phyloP scores from a whole-genome alignment of 2,797 vertebrate genomes.

The Smutsia gigantea region DNA sequence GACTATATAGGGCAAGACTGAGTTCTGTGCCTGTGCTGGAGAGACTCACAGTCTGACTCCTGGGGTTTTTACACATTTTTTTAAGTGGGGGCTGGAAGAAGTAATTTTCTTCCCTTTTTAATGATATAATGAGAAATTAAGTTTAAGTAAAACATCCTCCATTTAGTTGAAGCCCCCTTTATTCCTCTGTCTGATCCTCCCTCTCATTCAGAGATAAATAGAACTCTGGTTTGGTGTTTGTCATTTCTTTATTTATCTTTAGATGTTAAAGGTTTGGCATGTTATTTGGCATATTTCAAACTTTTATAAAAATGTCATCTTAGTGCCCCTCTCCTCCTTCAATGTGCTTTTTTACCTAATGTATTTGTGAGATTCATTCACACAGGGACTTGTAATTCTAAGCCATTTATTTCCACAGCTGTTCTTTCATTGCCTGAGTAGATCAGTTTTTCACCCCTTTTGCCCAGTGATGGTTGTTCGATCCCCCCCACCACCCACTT shows the following conservation, averaged over 20 bases:
- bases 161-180: neutral
- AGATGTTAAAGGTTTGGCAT: neutral
- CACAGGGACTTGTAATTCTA: neutral
- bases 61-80: neutral
- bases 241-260: neutral
- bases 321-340: neutral
- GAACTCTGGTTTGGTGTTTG: neutral
- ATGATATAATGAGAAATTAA: neutral
- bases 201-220: neutral
- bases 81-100: neutral
- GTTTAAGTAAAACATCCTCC: neutral
- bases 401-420: neutral
- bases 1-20: neutral
- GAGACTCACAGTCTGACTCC: neutral
- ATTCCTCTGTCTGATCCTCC: neutral
- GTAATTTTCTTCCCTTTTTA: neutral
- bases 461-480: neutral
- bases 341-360: neutral
- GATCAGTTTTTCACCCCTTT: neutral
- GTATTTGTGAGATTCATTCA: slow-evolving; percentile 17
- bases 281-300: neutral
- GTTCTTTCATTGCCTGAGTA: neutral
- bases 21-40: neutral
- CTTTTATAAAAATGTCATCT: slow-evolving; percentile 12
- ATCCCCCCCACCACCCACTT: neutral